Evolutionary conservation across 2,888 invertebrate genomes (phyloP).

Genomic region (Lasioglossum pauxillum): DNA sequence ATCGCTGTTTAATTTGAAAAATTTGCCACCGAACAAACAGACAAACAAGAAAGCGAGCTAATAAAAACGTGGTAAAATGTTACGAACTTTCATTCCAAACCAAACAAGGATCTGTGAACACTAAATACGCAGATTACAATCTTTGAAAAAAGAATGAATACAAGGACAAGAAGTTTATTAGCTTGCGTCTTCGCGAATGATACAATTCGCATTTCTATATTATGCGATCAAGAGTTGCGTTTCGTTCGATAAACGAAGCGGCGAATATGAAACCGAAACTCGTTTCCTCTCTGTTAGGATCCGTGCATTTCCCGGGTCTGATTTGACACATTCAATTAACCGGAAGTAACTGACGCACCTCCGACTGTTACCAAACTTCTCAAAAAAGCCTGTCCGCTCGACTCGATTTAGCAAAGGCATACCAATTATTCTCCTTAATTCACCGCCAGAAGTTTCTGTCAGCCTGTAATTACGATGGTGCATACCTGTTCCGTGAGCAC

Average conservation of each 20-base stretch:
- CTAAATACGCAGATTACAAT: too few species aligned
- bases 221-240: not conserved
- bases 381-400: slow-evolving; percentile 1
- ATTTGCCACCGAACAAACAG: too few species aligned
- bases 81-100: too few species aligned
- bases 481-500: slow-evolving; percentile 52
- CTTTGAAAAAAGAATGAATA: too few species aligned
- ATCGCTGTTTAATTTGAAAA: too few species aligned
- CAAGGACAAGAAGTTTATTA: too few species aligned
- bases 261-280: not conserved
- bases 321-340: slow-evolving; percentile 10
- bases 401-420: slow-evolving; percentile 37
- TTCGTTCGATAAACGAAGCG: not conserved
- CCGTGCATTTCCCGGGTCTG: not conserved
- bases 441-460: slow-evolving; percentile 55
- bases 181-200: too few species aligned
- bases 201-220: too few species aligned
- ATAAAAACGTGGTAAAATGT: too few species aligned
- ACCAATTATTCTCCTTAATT: slow-evolving; percentile 61
- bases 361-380: slow-evolving; percentile 32
- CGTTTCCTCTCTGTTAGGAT: not conserved
- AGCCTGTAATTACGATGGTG: slow-evolving; percentile 65
- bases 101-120: too few species aligned
- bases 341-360: not conserved
- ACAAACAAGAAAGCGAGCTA: too few species aligned